A percentile compares a stretch with the other conserved stretches of the same genome.
These are phyloP conservation scores for Abrostola tripartita DNA, from an alignment of 2,888 invertebrate species.

Conservation along the genomic window DNA sequence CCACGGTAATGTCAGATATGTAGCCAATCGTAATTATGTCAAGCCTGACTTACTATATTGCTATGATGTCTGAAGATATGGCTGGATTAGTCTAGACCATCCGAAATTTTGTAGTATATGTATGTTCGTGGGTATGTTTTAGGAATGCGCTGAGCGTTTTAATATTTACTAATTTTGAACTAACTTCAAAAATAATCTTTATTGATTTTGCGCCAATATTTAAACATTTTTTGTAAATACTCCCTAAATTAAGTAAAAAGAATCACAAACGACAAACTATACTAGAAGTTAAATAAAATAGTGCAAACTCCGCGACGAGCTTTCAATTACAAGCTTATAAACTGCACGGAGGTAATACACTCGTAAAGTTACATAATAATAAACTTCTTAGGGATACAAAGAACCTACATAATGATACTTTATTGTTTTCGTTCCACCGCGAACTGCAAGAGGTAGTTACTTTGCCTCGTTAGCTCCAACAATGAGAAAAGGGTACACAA, in stretches of 20 bases:
- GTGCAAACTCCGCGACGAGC: constrained; percentile 8
- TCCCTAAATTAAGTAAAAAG: no score
- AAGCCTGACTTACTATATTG: background rate
- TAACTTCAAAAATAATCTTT: no score
- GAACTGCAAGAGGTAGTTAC: background rate
- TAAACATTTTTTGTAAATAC: no score
- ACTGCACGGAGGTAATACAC: constrained; percentile 11
- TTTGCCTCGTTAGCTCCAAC: constrained; percentile 3
- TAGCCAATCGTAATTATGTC: background rate
- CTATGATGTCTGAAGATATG: background rate
- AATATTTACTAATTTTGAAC: no score
- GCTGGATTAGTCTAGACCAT: constrained; percentile 4
- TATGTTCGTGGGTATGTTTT: background rate
- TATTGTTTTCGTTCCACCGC: constrained; percentile 11
- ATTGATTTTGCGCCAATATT: no score
- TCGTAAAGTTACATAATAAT: constrained; percentile 24
- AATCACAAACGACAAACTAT: no score
- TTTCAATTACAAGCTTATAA: constrained; percentile 35
- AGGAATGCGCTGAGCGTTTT: no score
- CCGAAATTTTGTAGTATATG: background rate
- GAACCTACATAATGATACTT: constrained; percentile 17
- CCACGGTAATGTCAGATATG: constrained; percentile 1
- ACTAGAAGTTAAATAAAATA: no score
- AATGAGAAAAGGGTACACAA: background rate
- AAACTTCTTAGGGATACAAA: constrained; percentile 19